Evolutionary conservation across 1,140 invertebrate genomes (phyloP).

Genomic region (Magallana angulata): DNA sequence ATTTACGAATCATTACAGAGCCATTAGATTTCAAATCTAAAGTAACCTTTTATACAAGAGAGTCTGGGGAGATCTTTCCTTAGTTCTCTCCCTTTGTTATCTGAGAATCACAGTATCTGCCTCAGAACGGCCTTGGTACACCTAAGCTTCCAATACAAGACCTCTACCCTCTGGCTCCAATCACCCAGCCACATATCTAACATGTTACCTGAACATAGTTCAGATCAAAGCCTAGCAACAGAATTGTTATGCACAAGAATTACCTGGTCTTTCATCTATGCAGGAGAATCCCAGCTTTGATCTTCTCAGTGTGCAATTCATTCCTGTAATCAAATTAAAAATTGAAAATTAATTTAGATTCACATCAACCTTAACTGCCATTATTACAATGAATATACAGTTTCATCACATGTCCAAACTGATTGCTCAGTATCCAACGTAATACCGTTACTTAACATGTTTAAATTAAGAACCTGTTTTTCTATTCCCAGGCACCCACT

Average conservation of each 20-base stretch:
- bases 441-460: no score
- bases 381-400: no score
- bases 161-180: background rate
- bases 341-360: constrained; percentile 19
- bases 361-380: background rate
- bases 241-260: background rate
- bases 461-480: background rate
- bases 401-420: no score
- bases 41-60: no score
- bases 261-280: background rate
- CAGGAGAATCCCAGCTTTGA: background rate
- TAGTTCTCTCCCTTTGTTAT: background rate
- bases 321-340: constrained; percentile 35
- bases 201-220: background rate
- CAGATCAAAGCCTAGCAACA: background rate
- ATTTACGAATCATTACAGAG: background rate
- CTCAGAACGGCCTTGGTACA: background rate
- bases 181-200: no score
- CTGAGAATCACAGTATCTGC: background rate
- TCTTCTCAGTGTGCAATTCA: background rate
- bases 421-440: no score
- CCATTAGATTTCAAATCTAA: background rate
- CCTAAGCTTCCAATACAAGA: background rate
- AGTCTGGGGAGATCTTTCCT: no score
- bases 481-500: constrained; percentile 69